Evolutionary conservation across 2,113 vertebrate genomes (phyloP).

Genomic region (Emydocephalus ijimae): DNA sequence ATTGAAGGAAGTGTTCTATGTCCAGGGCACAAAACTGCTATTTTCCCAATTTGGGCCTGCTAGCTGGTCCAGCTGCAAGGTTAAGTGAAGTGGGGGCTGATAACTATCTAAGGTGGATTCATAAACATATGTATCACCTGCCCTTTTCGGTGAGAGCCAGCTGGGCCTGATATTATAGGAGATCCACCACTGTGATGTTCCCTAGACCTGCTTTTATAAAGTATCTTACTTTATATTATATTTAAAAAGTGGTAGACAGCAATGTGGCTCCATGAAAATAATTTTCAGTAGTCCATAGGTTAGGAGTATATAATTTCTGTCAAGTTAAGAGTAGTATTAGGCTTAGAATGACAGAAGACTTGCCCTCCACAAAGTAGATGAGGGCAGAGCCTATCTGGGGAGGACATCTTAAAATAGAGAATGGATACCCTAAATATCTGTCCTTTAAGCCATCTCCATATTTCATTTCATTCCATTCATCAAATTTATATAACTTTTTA

Average conservation of each 20-base stretch:
- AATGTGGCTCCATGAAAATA: neutral
- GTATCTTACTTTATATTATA: neutral
- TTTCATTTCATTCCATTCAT: neutral
- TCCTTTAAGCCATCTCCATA: neutral
- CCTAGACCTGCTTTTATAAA: neutral
- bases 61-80: neutral
- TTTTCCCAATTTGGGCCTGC: neutral
- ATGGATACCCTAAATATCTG: neutral
- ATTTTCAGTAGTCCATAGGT: neutral
- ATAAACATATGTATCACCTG: neutral
- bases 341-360: neutral
- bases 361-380: neutral
- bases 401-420: neutral
- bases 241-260: neutral
- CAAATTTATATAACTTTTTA: neutral
- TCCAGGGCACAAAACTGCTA: neutral
- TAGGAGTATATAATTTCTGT: neutral
- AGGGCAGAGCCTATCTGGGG: neutral
- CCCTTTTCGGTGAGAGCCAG: neutral
- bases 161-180: neutral
- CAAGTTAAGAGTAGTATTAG: neutral
- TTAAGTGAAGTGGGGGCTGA: neutral
- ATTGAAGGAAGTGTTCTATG: neutral
- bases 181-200: neutral
- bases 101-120: neutral